phyloP scores from a whole-genome alignment of 2,888 invertebrate genomes.

The Hydropsyche betteni region DNA sequence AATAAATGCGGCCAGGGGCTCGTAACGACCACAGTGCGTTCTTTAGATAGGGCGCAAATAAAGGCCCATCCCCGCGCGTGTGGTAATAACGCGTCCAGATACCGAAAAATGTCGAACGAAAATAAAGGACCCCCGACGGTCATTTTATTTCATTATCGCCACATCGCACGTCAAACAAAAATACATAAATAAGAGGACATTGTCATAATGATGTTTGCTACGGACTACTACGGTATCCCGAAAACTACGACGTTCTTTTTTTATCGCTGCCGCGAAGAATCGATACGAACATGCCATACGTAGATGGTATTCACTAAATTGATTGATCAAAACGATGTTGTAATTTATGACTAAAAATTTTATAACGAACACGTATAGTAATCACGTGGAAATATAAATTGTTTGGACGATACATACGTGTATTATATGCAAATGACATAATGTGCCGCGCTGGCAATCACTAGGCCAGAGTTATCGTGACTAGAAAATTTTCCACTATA shows the following conservation, averaged over 20 bases:
- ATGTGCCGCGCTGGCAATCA: background rate
- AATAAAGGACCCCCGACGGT: slow-evolving; percentile 45
- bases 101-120: slow-evolving; percentile 46
- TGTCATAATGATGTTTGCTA: slow-evolving; percentile 17
- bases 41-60: slow-evolving; percentile 39
- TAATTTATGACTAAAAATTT: too few species aligned
- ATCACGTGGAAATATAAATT: background rate
- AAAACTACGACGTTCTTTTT: too few species aligned
- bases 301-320: too few species aligned
- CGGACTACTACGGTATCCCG: background rate
- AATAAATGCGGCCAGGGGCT: slow-evolving; percentile 25
- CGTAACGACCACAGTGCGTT: slow-evolving; percentile 28
- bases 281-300: too few species aligned
- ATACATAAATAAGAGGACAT: slow-evolving; percentile 21
- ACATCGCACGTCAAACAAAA: slow-evolving; percentile 34
- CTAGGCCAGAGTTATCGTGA: slow-evolving; percentile 5
- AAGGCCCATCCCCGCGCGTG: slow-evolving; percentile 4
- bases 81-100: slow-evolving; percentile 42
- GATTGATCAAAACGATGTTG: too few species aligned
- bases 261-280: too few species aligned
- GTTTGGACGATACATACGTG: background rate
- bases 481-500: background rate
- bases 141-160: slow-evolving; percentile 42
- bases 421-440: slow-evolving; percentile 5
- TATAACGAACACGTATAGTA: background rate